Percentiles rank a stretch among this genome's conserved stretches.
These are phyloP conservation scores for Lithosia quadra DNA, from an alignment of 2,888 invertebrate genomes.

Conservation along the genomic window DNA sequence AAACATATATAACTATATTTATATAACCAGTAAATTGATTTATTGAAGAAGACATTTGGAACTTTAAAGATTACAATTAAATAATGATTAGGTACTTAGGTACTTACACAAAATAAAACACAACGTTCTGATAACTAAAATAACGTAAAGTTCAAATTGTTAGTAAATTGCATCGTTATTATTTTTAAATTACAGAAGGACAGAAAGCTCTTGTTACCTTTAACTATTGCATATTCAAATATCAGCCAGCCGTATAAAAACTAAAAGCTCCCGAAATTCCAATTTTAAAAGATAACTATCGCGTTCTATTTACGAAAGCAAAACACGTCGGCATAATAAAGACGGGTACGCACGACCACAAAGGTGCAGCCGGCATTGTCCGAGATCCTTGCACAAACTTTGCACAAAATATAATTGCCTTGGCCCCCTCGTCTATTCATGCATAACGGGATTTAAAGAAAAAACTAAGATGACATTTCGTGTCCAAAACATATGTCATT, in stretches of 20 bases:
- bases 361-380: constrained; percentile 77
- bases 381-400: constrained; percentile 66
- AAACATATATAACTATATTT: too few species aligned
- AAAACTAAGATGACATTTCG: constrained; percentile 72
- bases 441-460: constrained; percentile 57
- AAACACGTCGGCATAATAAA: constrained; percentile 69
- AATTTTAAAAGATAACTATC: constrained; percentile 62
- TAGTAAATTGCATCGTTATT: not conserved
- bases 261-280: constrained; percentile 34
- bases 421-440: constrained; percentile 74
- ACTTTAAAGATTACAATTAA: not conserved
- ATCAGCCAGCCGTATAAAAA: constrained; percentile 33
- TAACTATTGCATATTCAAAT: constrained; percentile 10
- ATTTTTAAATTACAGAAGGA: not conserved
- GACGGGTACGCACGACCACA: constrained; percentile 73
- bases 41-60: not conserved
- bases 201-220: too few species aligned
- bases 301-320: constrained; percentile 67
- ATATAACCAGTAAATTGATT: too few species aligned
- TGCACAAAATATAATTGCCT: constrained; percentile 82
- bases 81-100: too few species aligned
- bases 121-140: too few species aligned
- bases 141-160: not conserved
- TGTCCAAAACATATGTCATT: constrained; percentile 86
- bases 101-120: too few species aligned